Percentiles rank a stretch among this genome's conserved stretches.
Conservation (phyloP, 30 jellyfish, hydroid and myxozoan species). For the Aurelia aurita complex sp. Pacific region DNA sequence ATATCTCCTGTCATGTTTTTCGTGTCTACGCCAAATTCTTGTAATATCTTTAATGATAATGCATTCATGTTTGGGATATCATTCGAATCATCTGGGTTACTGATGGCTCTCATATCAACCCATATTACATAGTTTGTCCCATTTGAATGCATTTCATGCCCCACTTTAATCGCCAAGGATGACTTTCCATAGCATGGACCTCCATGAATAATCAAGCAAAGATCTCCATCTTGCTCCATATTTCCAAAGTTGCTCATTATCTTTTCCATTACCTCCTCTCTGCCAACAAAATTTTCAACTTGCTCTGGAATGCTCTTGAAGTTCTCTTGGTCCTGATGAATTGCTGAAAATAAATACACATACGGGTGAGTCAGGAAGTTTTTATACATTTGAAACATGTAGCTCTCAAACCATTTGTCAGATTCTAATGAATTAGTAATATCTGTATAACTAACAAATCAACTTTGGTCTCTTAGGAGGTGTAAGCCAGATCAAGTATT, state of each 20-base stretch:
- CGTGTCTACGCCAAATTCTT: constrained; percentile 9
- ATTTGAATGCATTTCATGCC: neutral
- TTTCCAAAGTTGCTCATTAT: neutral
- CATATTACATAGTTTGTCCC: constrained; percentile 4
- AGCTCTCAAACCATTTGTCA: too few relatives aligned
- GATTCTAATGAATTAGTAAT: too few relatives aligned
- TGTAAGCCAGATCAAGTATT: too few relatives aligned
- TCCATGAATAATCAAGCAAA: neutral
- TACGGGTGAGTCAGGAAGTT: too few relatives aligned
- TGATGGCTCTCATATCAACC: constrained; percentile 5
- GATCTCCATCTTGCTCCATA: neutral
- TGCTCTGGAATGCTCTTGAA: neutral
- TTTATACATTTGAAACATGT: too few relatives aligned
- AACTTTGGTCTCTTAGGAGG: too few relatives aligned
- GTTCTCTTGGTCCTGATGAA: neutral
- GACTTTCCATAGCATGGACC: constrained; percentile 24
- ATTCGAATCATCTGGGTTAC: neutral
- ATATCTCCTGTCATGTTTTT: neutral
- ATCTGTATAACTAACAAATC: too few relatives aligned
- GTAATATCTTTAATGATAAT: neutral
- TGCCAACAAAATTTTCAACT: constrained; percentile 6
- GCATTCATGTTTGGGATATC: neutral
- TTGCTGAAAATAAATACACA: neutral
- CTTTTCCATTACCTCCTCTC: constrained; percentile 14
- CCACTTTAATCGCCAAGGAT: constrained; percentile 9